A percentile compares a stretch with the other conserved stretches of the same genome.
Evolutionary conservation across 1,140 invertebrate genomes (phyloP).

Genomic region (Drosophila triauraria): DNA sequence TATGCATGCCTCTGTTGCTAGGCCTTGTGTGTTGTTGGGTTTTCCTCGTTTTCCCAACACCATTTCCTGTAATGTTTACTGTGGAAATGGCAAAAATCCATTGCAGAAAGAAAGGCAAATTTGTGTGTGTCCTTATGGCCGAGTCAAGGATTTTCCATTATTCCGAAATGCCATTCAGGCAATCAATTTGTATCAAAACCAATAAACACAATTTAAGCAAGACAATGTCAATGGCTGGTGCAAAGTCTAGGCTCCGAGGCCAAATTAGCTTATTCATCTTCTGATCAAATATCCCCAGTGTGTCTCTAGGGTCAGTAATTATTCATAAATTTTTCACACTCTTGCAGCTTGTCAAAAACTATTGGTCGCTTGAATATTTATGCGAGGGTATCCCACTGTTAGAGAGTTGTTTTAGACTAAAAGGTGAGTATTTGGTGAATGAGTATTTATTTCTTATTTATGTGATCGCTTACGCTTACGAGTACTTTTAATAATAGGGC

Average conservation of each 20-base stretch:
- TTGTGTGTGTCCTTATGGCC: constrained; percentile 32
- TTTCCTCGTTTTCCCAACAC: neutral
- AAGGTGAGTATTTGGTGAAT: too few species aligned
- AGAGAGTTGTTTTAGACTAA: too few species aligned
- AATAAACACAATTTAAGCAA: constrained; percentile 52
- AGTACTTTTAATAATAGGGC: neutral
- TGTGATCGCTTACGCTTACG: neutral
- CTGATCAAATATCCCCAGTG: constrained; percentile 23
- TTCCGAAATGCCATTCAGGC: constrained; percentile 49
- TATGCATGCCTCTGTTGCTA: constrained; percentile 29
- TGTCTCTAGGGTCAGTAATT: constrained; percentile 4
- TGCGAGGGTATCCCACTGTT: constrained; percentile 2
- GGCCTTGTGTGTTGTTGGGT: constrained; percentile 7
- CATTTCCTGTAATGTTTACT: constrained; percentile 16
- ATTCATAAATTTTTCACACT: constrained; percentile 48
- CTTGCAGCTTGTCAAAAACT: constrained; percentile 19
- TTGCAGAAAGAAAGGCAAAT: constrained; percentile 20
- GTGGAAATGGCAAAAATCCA: constrained; percentile 23
- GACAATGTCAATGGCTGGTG: constrained; percentile 22
- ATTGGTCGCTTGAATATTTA: constrained; percentile 36
- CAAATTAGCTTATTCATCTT: constrained; percentile 29
- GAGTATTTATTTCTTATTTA: too few species aligned
- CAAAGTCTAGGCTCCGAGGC: constrained; percentile 10
- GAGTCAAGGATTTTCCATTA: constrained; percentile 40
- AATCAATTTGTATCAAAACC: constrained; percentile 59